These are phyloP conservation scores for Timema cristinae DNA, from an alignment of 2,888 invertebrate species.

Conservation along the genomic window DNA sequence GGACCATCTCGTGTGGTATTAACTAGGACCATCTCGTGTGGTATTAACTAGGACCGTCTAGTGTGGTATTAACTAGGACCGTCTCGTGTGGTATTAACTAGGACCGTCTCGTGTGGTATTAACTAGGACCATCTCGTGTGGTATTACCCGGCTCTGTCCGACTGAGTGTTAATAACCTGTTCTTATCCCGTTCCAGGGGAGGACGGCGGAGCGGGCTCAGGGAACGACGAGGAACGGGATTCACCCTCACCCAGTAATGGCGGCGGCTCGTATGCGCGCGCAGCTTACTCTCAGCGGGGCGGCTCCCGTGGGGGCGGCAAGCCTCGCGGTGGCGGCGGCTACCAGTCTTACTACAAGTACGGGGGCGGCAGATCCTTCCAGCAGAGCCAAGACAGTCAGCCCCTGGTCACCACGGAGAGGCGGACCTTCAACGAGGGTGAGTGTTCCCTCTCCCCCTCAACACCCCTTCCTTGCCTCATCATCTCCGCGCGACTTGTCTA, in stretches of 20 bases:
- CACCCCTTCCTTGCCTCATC: too few species aligned
- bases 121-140: too few species aligned
- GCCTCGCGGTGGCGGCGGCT: slow-evolving; percentile 14
- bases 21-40: too few species aligned
- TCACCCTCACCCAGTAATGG: slow-evolving; percentile 19
- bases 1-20: too few species aligned
- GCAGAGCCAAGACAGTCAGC: slow-evolving; percentile 25
- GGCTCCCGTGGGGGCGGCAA: slow-evolving; percentile 18
- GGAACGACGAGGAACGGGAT: slow-evolving; percentile 27
- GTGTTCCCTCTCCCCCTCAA: slow-evolving; percentile 2
- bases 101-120: too few species aligned
- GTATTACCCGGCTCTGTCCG: too few species aligned
- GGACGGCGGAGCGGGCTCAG: slow-evolving; percentile 26
- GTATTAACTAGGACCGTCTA: too few species aligned
- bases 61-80: too few species aligned
- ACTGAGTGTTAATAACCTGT: neutral
- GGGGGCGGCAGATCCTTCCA: slow-evolving; percentile 19
- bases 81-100: too few species aligned
- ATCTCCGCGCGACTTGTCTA: too few species aligned
- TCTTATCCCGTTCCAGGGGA: slow-evolving; percentile 12
- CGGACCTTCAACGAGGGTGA: slow-evolving; percentile 54
- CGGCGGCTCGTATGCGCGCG: slow-evolving; percentile 20
- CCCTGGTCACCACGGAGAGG: slow-evolving; percentile 39
- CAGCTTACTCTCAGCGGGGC: slow-evolving; percentile 13
- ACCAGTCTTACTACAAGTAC: slow-evolving; percentile 17